Conservation (phyloP, 2,888 invertebrate species). For the Mythimna vitellina region DNA sequence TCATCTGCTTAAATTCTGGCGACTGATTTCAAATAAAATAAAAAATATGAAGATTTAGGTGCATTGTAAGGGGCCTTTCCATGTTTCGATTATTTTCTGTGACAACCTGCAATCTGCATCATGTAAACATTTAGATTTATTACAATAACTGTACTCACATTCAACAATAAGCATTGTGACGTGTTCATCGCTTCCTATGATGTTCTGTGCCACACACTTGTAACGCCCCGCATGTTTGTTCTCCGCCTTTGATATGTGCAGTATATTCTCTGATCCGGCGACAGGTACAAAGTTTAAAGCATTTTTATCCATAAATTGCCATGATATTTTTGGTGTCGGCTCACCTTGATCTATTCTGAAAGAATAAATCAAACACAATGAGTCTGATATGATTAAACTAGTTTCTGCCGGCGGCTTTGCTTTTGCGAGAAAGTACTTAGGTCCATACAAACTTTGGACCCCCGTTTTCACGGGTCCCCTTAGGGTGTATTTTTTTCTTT, state of each 20-base stretch:
- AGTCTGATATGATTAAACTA: background rate
- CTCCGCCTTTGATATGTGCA: slow-evolving; percentile 17
- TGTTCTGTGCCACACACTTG: slow-evolving; percentile 49
- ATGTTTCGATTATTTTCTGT: too few relatives aligned
- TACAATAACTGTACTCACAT: slow-evolving; percentile 38
- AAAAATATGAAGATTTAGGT: too few relatives aligned
- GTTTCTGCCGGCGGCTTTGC: too few relatives aligned
- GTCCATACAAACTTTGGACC: too few relatives aligned
- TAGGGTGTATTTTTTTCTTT: too few relatives aligned
- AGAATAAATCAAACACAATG: background rate
- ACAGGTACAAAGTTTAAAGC: slow-evolving; percentile 1
- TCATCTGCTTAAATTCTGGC: too few relatives aligned
- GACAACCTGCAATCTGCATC: too few relatives aligned
- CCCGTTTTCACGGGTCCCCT: too few relatives aligned
- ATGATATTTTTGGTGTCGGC: slow-evolving; percentile 48
- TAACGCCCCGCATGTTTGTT: slow-evolving; percentile 38
- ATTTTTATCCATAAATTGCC: slow-evolving; percentile 32
- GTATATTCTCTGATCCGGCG: slow-evolving; percentile 6
- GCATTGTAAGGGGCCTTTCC: too few relatives aligned
- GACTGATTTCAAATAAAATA: too few relatives aligned
- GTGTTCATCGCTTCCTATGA: slow-evolving; percentile 31
- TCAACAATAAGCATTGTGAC: slow-evolving; percentile 48
- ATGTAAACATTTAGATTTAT: too few relatives aligned
- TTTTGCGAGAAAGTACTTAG: too few relatives aligned
- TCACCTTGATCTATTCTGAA: slow-evolving; percentile 19